These are phyloP conservation scores for Hemithea aestivaria DNA, from an alignment of 2,888 invertebrate genomes.

Conservation along the genomic window DNA sequence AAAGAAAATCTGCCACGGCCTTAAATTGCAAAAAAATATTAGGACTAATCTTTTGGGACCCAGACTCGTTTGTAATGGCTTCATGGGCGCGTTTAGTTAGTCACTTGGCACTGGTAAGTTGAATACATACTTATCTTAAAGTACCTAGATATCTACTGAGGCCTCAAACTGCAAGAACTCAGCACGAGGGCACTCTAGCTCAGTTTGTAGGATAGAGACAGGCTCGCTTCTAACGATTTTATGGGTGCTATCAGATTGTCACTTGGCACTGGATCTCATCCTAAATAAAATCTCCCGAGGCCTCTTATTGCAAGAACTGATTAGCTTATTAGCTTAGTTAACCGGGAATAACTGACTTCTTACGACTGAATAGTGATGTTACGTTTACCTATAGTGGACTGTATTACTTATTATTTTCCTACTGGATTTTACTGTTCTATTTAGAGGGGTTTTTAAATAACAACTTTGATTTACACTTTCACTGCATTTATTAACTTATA, in stretches of 20 bases:
- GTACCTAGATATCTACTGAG: conserved; percentile 94
- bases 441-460: too few species aligned
- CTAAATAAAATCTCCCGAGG: conserved; percentile 95
- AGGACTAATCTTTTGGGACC: conserved; percentile 97
- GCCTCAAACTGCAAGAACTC: conserved; percentile 88
- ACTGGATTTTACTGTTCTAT: too few species aligned
- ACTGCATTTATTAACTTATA: too few species aligned
- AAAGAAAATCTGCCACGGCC: conserved; percentile 88
- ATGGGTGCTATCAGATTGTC: conserved; percentile 95
- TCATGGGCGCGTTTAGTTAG: conserved; percentile 94
- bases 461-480: too few species aligned
- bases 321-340: conserved; percentile 93
- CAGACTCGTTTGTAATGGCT: conserved; percentile 96
- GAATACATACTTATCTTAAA: too few species aligned
- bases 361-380: too few species aligned
- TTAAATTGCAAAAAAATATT: conserved; percentile 88
- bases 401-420: too few species aligned
- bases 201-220: conserved; percentile 97
- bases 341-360: conserved; percentile 94
- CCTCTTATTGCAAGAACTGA: conserved; percentile 87
- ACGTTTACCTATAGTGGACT: too few species aligned
- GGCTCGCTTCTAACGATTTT: conserved; percentile 96
- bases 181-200: conserved; percentile 93
- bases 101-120: conserved; percentile 92
- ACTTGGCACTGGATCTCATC: conserved; percentile 91